Percentiles rank a stretch among this genome's conserved stretches.
These are phyloP conservation scores for Achatina immaculata DNA, from an alignment of 1,140 invertebrate genomes.

Conservation along the genomic window DNA sequence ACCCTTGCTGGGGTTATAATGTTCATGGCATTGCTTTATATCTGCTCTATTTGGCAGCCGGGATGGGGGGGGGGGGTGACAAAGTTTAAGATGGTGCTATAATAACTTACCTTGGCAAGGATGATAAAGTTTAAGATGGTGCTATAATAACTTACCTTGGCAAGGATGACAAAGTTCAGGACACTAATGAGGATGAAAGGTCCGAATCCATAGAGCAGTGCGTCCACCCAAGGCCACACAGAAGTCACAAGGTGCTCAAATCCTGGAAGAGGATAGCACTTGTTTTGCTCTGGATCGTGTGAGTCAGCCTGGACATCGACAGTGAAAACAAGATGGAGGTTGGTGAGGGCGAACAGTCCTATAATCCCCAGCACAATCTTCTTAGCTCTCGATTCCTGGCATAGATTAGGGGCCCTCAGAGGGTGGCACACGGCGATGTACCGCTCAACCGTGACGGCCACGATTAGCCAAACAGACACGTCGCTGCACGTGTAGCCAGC, in stretches of 20 bases:
- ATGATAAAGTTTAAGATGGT: too few species aligned
- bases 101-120: neutral
- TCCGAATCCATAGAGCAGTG: conserved; percentile 63
- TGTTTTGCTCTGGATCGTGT: neutral
- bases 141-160: conserved; percentile 17
- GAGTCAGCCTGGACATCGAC: conserved; percentile 38
- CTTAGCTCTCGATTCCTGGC: conserved; percentile 55
- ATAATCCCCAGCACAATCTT: conserved; percentile 44
- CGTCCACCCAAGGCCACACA: conserved; percentile 68
- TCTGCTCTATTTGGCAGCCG: too few species aligned
- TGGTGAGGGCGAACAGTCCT: conserved; percentile 47
- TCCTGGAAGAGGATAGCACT: conserved; percentile 41
- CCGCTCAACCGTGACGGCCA: conserved; percentile 69
- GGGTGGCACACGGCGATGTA: conserved; percentile 66
- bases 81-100: too few species aligned
- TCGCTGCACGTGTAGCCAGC: conserved; percentile 64
- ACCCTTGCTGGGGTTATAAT: too few species aligned
- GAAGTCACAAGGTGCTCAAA: conserved; percentile 52
- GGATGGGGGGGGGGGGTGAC: too few species aligned
- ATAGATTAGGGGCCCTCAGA: conserved; percentile 58
- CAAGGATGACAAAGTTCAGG: conserved; percentile 63
- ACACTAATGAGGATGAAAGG: conserved; percentile 61
- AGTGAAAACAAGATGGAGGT: conserved; percentile 63
- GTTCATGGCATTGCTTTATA: too few species aligned
- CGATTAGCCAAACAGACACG: conserved; percentile 69